Base-by-base conservation (phyloP, 2,113 vertebrate genomes). In the Pterocles burchelli region DNA sequence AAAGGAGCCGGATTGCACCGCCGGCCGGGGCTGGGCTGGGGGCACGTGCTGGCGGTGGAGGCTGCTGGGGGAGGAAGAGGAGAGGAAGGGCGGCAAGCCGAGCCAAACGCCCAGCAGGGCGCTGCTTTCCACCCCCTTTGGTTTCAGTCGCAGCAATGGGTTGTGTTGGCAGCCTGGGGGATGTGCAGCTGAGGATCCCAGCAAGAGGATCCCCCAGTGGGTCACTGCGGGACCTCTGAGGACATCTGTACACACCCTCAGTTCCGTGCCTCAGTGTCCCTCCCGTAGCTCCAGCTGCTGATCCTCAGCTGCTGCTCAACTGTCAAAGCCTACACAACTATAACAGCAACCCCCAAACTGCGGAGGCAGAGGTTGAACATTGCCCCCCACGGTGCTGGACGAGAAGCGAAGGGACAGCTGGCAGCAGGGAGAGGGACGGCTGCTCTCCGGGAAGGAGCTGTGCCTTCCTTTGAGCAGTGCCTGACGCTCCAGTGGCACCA, bases 1-100 rank as follows among this genome's bases (percentile, higher is more conserved):
- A 97, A 91, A 93, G 90, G 95, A 90, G 92, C 94, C 88, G 25
- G 80, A 86, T 38, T 21, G 8, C 71, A 88, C 71, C 86, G 91
- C 24, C 1, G 38, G 55, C 70, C 43, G 45, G 75, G 57, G 85
- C 86, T 76, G 83, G n/a, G 49, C 33, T 6, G 38, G 26, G 88
- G 74, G 58, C 83, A 51, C 14, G 21, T 54, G 94, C 76, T 70
- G 87, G 49, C 7, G 19, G 52, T 7, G 4, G 38, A 8, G 4
- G 76, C 11, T 31, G 92, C 45, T 20, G 3, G 33, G 43, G 34
- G 33, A 92, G 25, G 41, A 80, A 33, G 67, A 84, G 90, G 67
- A 80, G 63, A 51, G 75, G 58, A 51, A 77, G 72, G 86, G 72
- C 22, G 34, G 68, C 63, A 49, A 67, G 83, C 33, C 28, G 29